Percentiles rank a stretch among this genome's conserved stretches.
Evolutionary conservation across 2,888 invertebrate genomes (phyloP).

Genomic region (Anarsia innoxiella): DNA sequence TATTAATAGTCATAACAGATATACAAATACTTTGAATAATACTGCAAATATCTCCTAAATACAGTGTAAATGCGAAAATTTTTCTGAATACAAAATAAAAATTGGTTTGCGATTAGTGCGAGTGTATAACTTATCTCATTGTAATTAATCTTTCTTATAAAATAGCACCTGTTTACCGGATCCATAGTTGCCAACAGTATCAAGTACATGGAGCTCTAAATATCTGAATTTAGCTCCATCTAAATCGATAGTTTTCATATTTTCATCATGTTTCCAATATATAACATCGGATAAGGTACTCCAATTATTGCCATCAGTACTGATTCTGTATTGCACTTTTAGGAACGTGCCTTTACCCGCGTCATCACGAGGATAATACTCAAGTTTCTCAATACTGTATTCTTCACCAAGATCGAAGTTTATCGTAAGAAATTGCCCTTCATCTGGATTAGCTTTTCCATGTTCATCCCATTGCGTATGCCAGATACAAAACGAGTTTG

Average conservation of each 20-base stretch:
- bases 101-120: too few species aligned
- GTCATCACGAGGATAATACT: constrained; percentile 47
- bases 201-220: constrained; percentile 39
- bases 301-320: constrained; percentile 39
- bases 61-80: constrained; percentile 14
- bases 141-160: constrained; percentile 23
- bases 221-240: constrained; percentile 33
- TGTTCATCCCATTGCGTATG: constrained; percentile 26
- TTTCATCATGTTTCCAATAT: constrained; percentile 31
- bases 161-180: constrained; percentile 46
- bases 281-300: constrained; percentile 30
- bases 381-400: constrained; percentile 36
- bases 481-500: constrained; percentile 21
- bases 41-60: neutral
- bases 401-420: constrained; percentile 27
- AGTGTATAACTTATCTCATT: too few species aligned
- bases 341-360: constrained; percentile 53
- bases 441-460: constrained; percentile 17
- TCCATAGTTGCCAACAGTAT: constrained; percentile 46
- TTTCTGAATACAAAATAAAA: too few species aligned
- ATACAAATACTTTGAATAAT: too few species aligned
- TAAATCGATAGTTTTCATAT: constrained; percentile 39
- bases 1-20: too few species aligned
- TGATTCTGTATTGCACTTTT: constrained; percentile 38
- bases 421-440: constrained; percentile 19